Conservation (phyloP, 2,113 vertebrate species). For the Trochalopteron elliotii region DNA sequence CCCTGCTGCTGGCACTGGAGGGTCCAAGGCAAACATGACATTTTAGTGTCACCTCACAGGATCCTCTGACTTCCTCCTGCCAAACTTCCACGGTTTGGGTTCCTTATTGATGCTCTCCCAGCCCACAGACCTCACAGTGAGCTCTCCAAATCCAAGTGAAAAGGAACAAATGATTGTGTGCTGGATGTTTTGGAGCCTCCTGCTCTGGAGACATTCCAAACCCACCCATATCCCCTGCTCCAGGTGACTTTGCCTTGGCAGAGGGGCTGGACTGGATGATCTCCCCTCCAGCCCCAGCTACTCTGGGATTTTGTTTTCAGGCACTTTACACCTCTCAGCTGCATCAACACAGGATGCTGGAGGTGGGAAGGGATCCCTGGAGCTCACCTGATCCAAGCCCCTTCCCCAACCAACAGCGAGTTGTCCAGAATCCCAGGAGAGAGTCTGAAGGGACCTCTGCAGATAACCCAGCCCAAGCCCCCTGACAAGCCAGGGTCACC, state of each 20-base stretch:
- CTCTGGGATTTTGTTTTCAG: background rate
- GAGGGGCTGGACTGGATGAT: background rate
- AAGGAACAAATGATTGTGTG: background rate
- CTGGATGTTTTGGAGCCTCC: background rate
- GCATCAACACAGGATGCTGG: background rate
- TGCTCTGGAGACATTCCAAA: background rate
- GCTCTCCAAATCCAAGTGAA: background rate
- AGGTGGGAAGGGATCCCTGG: background rate
- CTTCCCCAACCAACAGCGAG: fast-evolving
- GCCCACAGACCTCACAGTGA: background rate
- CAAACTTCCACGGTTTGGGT: fast-evolving
- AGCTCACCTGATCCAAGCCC: background rate
- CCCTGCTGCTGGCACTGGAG: fast-evolving
- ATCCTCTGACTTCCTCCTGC: background rate
- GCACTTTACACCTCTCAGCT: background rate
- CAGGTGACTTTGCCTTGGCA: background rate
- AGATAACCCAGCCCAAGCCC: background rate
- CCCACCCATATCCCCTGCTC: no score
- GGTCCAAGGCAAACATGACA: background rate
- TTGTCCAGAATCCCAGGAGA: background rate
- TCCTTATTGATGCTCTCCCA: background rate
- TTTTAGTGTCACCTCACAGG: background rate
- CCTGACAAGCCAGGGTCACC: background rate
- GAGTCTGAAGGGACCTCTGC: fast-evolving
- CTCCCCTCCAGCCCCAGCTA: background rate